Percentiles rank a stretch among this genome's conserved stretches.
These are phyloP conservation scores for Pogonognathellus flavescens DNA, from an alignment of 1,140 invertebrate species.

Conservation along the genomic window DNA sequence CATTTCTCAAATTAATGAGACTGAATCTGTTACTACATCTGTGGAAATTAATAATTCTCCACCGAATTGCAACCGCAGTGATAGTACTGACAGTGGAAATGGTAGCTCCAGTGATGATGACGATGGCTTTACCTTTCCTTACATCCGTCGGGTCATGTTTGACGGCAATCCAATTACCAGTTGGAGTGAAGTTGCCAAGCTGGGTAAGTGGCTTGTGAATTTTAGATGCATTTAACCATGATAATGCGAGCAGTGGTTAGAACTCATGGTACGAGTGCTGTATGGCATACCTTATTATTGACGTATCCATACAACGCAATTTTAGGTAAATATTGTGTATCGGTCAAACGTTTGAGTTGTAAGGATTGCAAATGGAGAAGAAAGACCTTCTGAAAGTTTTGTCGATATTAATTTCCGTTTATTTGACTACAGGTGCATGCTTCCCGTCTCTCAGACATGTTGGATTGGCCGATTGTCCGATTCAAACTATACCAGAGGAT, in stretches of 20 bases:
- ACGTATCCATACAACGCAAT: no score
- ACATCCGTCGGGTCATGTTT: constrained; percentile 67
- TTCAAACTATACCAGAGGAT: constrained; percentile 71
- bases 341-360: no score
- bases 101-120: constrained; percentile 65
- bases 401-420: constrained; percentile 6
- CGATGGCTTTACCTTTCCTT: constrained; percentile 62
- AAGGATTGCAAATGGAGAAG: no score
- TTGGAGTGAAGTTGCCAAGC: constrained; percentile 86
- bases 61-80: constrained; percentile 77
- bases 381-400: no score
- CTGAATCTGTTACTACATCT: constrained; percentile 68
- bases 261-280: no score
- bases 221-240: neutral
- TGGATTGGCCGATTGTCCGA: constrained; percentile 87
- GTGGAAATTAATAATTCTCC: constrained; percentile 70
- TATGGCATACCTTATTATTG: no score
- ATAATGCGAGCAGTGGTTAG: neutral
- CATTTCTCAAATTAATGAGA: constrained; percentile 55
- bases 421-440: constrained; percentile 56
- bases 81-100: constrained; percentile 65
- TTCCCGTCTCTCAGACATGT: constrained; percentile 89
- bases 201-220: constrained; percentile 74
- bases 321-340: no score
- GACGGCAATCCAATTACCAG: constrained; percentile 80